Conservation (phyloP, 2,113 vertebrate genomes). For the Rhinoderma darwinii region DNA sequence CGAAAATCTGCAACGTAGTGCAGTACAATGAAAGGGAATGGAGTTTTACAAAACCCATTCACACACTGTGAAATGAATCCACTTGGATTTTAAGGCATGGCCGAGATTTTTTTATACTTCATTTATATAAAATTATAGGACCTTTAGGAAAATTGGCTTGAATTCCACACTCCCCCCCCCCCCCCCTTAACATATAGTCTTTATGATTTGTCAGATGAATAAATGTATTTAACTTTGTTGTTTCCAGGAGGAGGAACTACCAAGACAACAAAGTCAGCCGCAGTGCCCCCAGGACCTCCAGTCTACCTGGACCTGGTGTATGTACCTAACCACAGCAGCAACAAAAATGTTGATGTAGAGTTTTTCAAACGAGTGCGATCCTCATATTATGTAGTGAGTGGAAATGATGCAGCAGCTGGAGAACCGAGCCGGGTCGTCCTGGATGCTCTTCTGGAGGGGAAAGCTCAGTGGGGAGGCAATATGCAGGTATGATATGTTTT, state of each 20-base stretch:
- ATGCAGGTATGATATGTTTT: slow-evolving; percentile 81
- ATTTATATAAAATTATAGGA: neutral
- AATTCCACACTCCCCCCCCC: too few species aligned
- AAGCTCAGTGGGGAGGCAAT: slow-evolving; percentile 91
- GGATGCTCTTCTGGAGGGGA: slow-evolving; percentile 92
- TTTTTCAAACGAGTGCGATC: slow-evolving; percentile 95
- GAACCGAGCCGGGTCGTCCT: slow-evolving; percentile 92
- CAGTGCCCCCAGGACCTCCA: slow-evolving; percentile 86
- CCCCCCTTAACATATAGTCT: too few species aligned
- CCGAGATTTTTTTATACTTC: too few species aligned
- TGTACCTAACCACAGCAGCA: slow-evolving; percentile 96
- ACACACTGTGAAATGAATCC: too few species aligned
- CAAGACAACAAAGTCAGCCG: slow-evolving; percentile 76
- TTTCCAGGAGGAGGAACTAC: slow-evolving; percentile 77
- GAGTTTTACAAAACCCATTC: too few species aligned
- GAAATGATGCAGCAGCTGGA: slow-evolving; percentile 86
- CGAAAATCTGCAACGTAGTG: too few species aligned
- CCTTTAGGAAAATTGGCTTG: neutral
- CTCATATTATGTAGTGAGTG: slow-evolving; percentile 96
- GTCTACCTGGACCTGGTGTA: slow-evolving; percentile 97
- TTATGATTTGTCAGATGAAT: too few species aligned
- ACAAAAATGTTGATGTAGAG: slow-evolving; percentile 92
- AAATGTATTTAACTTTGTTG: slow-evolving; percentile 1
- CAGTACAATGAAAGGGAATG: too few species aligned
- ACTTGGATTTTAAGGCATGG: too few species aligned